Conservation (phyloP, 1,140 invertebrate species). For the Planococcus citri region DNA sequence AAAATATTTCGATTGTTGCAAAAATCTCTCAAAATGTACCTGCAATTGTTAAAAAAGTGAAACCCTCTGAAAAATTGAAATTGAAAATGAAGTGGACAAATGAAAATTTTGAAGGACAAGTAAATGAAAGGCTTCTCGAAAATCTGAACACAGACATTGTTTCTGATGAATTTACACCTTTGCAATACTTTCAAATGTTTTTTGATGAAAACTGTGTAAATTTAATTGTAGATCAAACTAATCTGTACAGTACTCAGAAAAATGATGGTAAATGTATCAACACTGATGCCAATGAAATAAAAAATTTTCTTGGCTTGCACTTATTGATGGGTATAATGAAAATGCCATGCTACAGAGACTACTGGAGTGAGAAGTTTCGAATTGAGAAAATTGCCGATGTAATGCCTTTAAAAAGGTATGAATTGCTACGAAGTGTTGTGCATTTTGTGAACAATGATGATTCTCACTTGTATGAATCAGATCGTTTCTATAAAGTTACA, state of each 20-base stretch:
- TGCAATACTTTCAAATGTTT: slow-evolving; percentile 26
- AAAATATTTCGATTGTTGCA: too few relatives aligned
- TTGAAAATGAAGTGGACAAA: slow-evolving; percentile 23
- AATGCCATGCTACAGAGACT: slow-evolving; percentile 26
- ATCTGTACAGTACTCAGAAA: slow-evolving; percentile 25
- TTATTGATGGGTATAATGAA: slow-evolving; percentile 27
- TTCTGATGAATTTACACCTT: slow-evolving; percentile 17
- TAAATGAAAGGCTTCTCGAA: background rate
- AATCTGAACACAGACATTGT: slow-evolving; percentile 13
- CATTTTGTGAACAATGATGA: slow-evolving; percentile 32
- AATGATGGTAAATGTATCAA: slow-evolving; percentile 17
- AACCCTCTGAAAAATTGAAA: too few relatives aligned
- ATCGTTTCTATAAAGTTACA: slow-evolving; percentile 32
- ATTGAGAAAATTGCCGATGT: slow-evolving; percentile 29
- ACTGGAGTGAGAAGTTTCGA: slow-evolving; percentile 29
- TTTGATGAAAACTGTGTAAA: slow-evolving; percentile 25
- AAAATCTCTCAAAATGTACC: too few relatives aligned
- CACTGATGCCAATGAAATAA: slow-evolving; percentile 25
- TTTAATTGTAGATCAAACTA: slow-evolving; percentile 25
- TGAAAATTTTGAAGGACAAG: slow-evolving; percentile 6
- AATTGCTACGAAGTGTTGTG: slow-evolving; percentile 28
- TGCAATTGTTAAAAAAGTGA: too few relatives aligned
- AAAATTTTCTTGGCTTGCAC: slow-evolving; percentile 28
- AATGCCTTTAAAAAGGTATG: slow-evolving; percentile 31
- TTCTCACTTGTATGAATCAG: slow-evolving; percentile 26